Conservation (phyloP, 2,888 invertebrate species). For the Oscheius sp. region DNA sequence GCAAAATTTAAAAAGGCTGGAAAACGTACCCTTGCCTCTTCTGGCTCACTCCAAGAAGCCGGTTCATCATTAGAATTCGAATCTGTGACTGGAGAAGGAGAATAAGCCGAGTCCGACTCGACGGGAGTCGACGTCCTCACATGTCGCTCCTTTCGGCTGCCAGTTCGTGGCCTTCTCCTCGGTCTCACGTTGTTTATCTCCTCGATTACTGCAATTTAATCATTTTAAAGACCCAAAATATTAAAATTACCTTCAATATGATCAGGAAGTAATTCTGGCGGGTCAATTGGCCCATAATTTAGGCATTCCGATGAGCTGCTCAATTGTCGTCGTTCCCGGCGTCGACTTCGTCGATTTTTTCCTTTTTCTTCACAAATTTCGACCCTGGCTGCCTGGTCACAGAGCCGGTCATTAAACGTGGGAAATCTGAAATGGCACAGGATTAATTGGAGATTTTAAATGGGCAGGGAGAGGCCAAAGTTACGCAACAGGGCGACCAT, state of each 20-base stretch:
- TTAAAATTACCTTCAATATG: conserved; percentile 38
- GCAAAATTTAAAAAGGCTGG: no score
- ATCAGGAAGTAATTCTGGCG: conserved; percentile 52
- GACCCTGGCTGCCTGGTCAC: conserved; percentile 20
- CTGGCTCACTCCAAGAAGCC: conserved; percentile 35
- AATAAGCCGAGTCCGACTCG: conserved; percentile 60
- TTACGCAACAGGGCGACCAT: conserved; percentile 18
- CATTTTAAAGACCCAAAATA: not conserved
- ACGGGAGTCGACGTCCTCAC: conserved; percentile 55
- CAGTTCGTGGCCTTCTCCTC: conserved; percentile 19
- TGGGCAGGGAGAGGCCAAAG: conserved; percentile 26
- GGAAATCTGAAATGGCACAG: conserved; percentile 24
- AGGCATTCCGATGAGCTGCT: conserved; percentile 59
- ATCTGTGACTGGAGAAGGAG: conserved; percentile 56
- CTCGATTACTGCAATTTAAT: conserved; percentile 31
- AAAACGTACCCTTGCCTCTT: conserved; percentile 28
- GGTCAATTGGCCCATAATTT: conserved; percentile 63
- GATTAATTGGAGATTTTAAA: no score
- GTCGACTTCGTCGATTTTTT: not conserved
- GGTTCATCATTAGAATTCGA: conserved; percentile 49
- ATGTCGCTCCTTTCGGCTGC: conserved; percentile 23
- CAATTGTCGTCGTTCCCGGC: conserved; percentile 24
- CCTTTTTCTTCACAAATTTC: conserved; percentile 8
- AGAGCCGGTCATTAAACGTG: conserved; percentile 27
- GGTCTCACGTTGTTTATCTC: conserved; percentile 5